phyloP scores from a whole-genome alignment of 2,797 vertebrate genomes.

The Melanogrammus aeglefinus region DNA sequence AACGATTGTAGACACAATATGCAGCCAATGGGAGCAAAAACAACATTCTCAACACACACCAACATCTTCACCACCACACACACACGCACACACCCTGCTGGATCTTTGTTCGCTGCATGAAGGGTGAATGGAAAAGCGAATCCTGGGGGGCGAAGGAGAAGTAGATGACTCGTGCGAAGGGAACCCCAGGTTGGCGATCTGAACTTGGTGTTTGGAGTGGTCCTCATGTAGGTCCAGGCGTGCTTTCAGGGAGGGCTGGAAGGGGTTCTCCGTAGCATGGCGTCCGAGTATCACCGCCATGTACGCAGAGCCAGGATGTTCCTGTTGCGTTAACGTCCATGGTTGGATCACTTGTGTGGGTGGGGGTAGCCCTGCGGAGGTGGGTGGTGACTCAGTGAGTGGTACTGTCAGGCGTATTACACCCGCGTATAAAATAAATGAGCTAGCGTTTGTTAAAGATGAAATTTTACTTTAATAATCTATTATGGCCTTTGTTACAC shows the following conservation, averaged over 20 bases:
- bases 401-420: neutral
- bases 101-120: constrained; percentile 96
- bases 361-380: neutral
- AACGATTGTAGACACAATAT: neutral
- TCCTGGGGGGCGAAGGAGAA: constrained; percentile 86
- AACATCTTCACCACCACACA: neutral
- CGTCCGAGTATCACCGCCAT: constrained; percentile 89
- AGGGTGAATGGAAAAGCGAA: constrained; percentile 97
- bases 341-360: neutral
- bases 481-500: too few relatives aligned
- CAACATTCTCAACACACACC: neutral
- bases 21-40: neutral
- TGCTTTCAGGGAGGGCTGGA: constrained; percentile 87
- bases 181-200: constrained; percentile 98
- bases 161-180: constrained; percentile 90
- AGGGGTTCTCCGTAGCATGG: constrained; percentile 84
- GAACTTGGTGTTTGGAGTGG: constrained; percentile 95
- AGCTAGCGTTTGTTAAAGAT: too few relatives aligned
- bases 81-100: constrained; percentile 80
- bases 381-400: neutral
- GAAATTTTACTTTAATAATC: too few relatives aligned
- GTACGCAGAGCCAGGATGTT: constrained; percentile 84
- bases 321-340: constrained; percentile 81
- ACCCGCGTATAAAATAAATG: neutral
- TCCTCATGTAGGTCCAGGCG: constrained; percentile 89